Base-by-base conservation (phyloP, 2,888 invertebrate species). In the Taenaris catops region DNA sequence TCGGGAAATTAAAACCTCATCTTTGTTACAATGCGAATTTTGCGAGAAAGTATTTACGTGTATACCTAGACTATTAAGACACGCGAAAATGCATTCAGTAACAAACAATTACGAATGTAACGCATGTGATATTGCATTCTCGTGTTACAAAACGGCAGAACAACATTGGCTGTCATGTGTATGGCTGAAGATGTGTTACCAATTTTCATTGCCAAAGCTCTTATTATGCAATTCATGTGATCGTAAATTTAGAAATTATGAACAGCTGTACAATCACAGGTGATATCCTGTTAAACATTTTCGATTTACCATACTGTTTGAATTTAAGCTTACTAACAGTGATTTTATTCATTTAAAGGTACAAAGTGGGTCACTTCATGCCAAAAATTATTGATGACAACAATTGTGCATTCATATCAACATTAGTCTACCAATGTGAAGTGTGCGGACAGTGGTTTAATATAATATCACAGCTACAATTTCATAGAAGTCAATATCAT, bases 41-140 rank as follows among this genome's bases (percentile, higher is more conserved):
- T 55, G 55, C 26, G 86, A 87, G 46, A 86, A 80, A 55, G 78
- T 84, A 5, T 87, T 69, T 44, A 83, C 84, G 10, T 79, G 76
- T 52, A 80, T 87, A 31, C 80, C 83, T 5, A 65, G 76, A 56
- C 46, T 87, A 11, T 46, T 86, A 21, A 63, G 69, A 38, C 87
- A 87, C 53, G 64, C 69, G 1, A 83, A 76, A 53, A 52, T 55
- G 18, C 93, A 93, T 68, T 89, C 89, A 1, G 90, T 89, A n/a
- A 87, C 88, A 47, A 89, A 88, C 58, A 91, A 91, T 57, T 92
- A 91, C 65, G 89, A 90, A 56, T 93, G 93, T 58, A 81, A 81
- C 37, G 88, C 89, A 44, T 87, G 87, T 44, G 60, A 63, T 37
- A 57, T 67, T 25, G 46, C 59, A 20, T 87, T 87, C 51, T 34